Evolutionary conservation across 2,113 vertebrate species (phyloP), one percentile per base, ranked within the genome.

Genomic region (Lagenorhynchus albirostris): DNA sequence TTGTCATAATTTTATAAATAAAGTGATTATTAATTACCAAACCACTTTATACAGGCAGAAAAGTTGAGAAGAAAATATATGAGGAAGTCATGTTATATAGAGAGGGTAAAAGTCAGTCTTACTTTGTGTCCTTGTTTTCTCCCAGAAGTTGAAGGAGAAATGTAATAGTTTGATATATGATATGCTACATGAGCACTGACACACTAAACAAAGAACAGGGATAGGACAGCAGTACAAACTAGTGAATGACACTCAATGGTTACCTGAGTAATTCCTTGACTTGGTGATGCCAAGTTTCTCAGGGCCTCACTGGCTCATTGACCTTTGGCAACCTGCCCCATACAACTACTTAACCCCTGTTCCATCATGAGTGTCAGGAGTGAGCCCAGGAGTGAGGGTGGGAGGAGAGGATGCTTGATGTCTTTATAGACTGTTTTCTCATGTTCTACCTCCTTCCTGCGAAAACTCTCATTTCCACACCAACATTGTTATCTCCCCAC

Each of bases 1-100:
- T 11, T 73, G 20, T 91, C 67, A 89, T 94, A 81, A 96, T 91
- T 95, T n/a, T 31, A 36, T 81, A 92, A 87, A 68, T 74, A 58
- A 87, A 85, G 10, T 6, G 23, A 20, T 82, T 89, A 83, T 79
- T 98, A 95, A 95, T 92, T 86, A 81, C 18, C 29, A 94, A 77
- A 25, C 20, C 60, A 79, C 82, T 95, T 89, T 47, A 70, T 81
- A 91, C 94, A 91, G 36, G 6, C n/a, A 76, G 15, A 71, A 90
- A 86, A 92, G 36, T 65, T 65, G 84, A 92, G 36, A 89, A 85
- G 60, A 41, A 96, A 89, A 79, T 91, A n/a, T 7, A 95, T 55
- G 36, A 89, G 53, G 60, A 91, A 96, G 36, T 73, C 25, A 33
- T 8, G 0, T 53, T 82, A 65, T 2, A 6, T 50, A 87, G 44